These are phyloP conservation scores for Geodia barretti DNA, from an alignment of 37 sponge, comb jelly and placozoan species.

Conservation along the genomic window DNA sequence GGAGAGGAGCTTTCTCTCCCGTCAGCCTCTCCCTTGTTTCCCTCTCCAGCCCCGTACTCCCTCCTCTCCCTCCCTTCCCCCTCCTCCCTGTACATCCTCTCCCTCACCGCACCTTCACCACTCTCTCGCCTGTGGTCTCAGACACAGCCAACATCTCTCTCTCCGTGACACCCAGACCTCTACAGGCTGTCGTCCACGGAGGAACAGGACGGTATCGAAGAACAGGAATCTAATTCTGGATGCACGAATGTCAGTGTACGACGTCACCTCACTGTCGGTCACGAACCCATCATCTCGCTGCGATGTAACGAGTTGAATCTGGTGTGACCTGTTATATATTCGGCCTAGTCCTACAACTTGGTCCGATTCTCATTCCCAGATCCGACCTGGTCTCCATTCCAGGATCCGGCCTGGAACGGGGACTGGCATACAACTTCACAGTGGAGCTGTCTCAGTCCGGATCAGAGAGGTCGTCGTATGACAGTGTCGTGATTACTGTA, in stretches of 20 bases:
- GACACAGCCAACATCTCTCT: conserved; percentile 4
- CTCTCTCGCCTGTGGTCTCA: neutral
- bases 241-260: conserved; percentile 26
- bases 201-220: conserved; percentile 31
- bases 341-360: too few relatives aligned
- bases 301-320: neutral
- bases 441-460: conserved; percentile 24
- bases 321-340: conserved; percentile 59
- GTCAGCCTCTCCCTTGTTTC: conserved; percentile 5
- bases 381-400: conserved; percentile 26
- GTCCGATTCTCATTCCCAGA: conserved; percentile 26
- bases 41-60: conserved; percentile 8
- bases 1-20: conserved; percentile 2
- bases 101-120: conserved; percentile 1
- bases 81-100: conserved; percentile 35
- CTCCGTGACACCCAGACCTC: neutral
- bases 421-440: conserved; percentile 34
- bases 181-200: conserved; percentile 43
- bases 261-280: neutral
- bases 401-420: conserved; percentile 10
- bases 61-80: too few relatives aligned
- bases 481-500: conserved; percentile 2
- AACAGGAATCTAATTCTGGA: conserved; percentile 46
- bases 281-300: neutral
- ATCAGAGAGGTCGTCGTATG: neutral